These are phyloP conservation scores for Tholera decimalis DNA, from an alignment of 2,888 invertebrate genomes.

Conservation along the genomic window DNA sequence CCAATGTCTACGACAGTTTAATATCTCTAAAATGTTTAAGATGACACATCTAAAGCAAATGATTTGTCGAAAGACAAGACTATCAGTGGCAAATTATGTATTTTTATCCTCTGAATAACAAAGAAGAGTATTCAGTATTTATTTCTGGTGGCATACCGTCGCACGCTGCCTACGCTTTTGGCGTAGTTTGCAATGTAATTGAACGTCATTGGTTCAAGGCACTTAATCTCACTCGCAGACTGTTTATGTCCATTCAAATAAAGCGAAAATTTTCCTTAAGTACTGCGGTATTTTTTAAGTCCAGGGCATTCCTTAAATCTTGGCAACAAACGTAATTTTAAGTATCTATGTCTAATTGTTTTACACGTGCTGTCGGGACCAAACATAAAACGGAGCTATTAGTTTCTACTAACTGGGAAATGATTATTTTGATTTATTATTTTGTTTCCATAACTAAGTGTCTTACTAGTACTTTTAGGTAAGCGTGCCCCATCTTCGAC, in stretches of 20 bases:
- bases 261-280: conserved; percentile 6
- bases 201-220: conserved; percentile 47
- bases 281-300: not conserved
- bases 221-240: conserved; percentile 36
- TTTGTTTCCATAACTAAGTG: not conserved
- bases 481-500: no score
- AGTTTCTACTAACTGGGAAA: not conserved
- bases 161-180: conserved; percentile 63
- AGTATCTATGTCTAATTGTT: conserved; percentile 3
- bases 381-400: not conserved
- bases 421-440: not conserved
- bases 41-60: conserved; percentile 30
- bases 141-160: conserved; percentile 58
- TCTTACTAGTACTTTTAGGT: no score
- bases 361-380: conserved; percentile 13
- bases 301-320: conserved; percentile 25
- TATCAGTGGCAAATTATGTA: conserved; percentile 42
- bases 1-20: conserved; percentile 1
- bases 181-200: conserved; percentile 56
- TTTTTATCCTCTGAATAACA: conserved; percentile 61
- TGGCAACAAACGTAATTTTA: conserved; percentile 9
- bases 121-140: conserved; percentile 54
- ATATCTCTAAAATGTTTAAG: conserved; percentile 3
- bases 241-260: conserved; percentile 39
- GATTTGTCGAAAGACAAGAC: conserved; percentile 22